Base-by-base conservation (phyloP, 2,797 vertebrate genomes). In the Thunnus albacares region DNA sequence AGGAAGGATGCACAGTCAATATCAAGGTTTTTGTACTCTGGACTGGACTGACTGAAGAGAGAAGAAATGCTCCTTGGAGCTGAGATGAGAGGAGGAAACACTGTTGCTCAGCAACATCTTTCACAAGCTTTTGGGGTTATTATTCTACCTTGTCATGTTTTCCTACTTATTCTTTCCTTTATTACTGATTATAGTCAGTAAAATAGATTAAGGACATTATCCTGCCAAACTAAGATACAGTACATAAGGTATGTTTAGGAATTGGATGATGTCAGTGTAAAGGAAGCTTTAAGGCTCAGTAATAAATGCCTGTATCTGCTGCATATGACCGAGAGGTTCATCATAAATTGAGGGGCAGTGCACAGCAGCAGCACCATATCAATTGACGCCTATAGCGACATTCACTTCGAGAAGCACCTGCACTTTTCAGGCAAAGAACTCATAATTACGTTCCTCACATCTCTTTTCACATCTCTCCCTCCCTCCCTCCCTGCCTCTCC, bases 31-130 rank as follows among this genome's bases (percentile, higher is more conserved):
- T 30, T 69, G 66, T 17, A 33, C 24, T 66, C 10, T 43, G 41
- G 14, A 72, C 14, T 41, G 30, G 53, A 81, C 60, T 15, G n/a
- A 10, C 38, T 49, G 18, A 71, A 38, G 35, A 70, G 41, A 14
- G 18, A 22, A 8, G 33, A 72, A 57, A 66, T 30, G 58, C 64
- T 84, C 63, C 30, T 33, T 53, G 28, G 24, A 73, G 35, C 72
- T 51, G 24, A 51, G 43, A 35, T 0, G 6, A 47, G 56, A 77
- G 15, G 20, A 77, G 56, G 70, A 59, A 77, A 87, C 26, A 72
- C 74, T 83, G 92, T 94, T 93, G 92, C 93, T 87, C 78, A 80
- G 90, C 90, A 92, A 93, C 92, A 89, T 43, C 52, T 77, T 82
- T 82, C 28, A 52, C n/a, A 77, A 11, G 20, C 56, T 64, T 59